These are phyloP conservation scores for Pelodytes ibericus DNA, from an alignment of 2,797 vertebrate genomes.

Conservation along the genomic window DNA sequence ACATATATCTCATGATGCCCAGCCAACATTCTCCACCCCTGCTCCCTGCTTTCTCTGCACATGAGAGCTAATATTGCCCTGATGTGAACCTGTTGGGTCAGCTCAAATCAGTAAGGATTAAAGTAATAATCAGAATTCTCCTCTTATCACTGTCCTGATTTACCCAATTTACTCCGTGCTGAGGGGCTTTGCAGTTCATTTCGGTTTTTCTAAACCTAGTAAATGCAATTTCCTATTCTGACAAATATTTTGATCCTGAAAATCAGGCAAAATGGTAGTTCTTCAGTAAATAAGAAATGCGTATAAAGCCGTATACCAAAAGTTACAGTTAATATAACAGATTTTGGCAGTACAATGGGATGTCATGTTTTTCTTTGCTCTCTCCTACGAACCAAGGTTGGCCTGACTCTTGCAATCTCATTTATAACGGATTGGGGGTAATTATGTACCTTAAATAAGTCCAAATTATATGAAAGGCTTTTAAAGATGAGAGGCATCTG, in stretches of 20 bases:
- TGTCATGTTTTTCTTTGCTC: slow-evolving; percentile 6
- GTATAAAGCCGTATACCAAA: neutral
- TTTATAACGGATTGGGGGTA: slow-evolving; percentile 22
- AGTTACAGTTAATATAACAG: slow-evolving; percentile 2
- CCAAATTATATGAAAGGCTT: neutral
- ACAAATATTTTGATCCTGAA: slow-evolving; percentile 27
- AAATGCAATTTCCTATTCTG: slow-evolving; percentile 14
- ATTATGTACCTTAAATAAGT: neutral
- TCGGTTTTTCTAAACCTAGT: neutral
- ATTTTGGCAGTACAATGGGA: neutral
- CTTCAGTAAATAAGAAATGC: slow-evolving; percentile 5
- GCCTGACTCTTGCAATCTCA: neutral
- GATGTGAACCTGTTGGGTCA: neutral
- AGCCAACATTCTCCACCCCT: too few species aligned
- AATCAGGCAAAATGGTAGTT: slow-evolving; percentile 1
- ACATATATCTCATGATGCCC: too few species aligned
- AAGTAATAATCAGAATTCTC: neutral
- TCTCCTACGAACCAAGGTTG: neutral
- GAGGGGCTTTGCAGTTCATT: neutral
- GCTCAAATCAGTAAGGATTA: neutral
- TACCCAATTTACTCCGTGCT: neutral
- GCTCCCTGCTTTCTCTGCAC: too few species aligned
- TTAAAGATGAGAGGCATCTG: neutral
- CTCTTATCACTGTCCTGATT: neutral
- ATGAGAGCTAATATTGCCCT: neutral